Percentiles rank a stretch among this genome's conserved stretches.
These are phyloP conservation scores for Rhynchomys soricoides DNA, from an alignment of 2,113 vertebrate genomes.

Conservation along the genomic window DNA sequence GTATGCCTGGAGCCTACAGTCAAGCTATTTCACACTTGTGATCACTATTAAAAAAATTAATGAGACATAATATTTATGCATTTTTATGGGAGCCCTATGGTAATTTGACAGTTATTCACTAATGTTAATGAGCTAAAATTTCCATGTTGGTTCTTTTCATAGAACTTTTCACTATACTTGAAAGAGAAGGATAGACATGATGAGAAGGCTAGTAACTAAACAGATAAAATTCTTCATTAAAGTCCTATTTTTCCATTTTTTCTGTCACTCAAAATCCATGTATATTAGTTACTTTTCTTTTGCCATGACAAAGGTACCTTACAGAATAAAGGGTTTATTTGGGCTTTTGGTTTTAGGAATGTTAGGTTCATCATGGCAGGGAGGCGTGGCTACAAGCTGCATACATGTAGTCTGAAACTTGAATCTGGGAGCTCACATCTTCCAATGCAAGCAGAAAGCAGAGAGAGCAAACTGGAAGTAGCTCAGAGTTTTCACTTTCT, in stretches of 20 bases:
- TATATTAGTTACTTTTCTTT: not conserved
- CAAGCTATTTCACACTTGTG: not conserved
- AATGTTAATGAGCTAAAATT: constrained; percentile 37
- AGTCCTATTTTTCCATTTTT: constrained; percentile 27
- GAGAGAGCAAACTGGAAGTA: not conserved
- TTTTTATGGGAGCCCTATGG: not conserved
- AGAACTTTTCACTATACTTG: not conserved
- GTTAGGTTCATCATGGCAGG: not conserved
- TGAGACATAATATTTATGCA: not conserved
- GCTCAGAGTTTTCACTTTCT: not conserved
- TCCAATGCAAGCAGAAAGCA: not conserved
- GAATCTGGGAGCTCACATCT: not conserved
- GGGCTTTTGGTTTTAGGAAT: not conserved
- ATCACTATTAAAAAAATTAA: constrained; percentile 21
- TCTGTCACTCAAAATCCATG: constrained; percentile 33
- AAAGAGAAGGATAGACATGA: constrained; percentile 1
- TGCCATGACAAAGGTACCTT: not conserved
- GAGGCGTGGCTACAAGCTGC: not conserved
- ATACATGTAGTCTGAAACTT: not conserved
- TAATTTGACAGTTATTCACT: not conserved
- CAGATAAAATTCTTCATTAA: constrained; percentile 4
- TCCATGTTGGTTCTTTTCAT: constrained; percentile 40
- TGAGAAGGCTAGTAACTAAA: not conserved
- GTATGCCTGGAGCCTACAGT: constrained; percentile 20
- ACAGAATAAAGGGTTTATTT: not conserved